Conservation (phyloP, 2,888 invertebrate species). For the Cordylochernes scorpioides region DNA sequence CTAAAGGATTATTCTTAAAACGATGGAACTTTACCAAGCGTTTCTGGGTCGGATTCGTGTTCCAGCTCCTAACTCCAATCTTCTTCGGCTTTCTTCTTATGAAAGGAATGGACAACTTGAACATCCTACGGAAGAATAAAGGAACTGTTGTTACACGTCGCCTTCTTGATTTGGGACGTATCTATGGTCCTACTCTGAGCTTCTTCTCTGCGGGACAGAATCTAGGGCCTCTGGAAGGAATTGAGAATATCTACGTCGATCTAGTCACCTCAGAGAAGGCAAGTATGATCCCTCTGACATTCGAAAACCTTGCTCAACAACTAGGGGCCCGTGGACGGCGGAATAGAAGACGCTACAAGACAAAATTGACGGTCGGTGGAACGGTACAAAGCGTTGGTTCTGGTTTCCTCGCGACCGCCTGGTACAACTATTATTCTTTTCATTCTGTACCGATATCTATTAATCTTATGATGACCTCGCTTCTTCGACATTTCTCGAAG, state of each 20-base stretch:
- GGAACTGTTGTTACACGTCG: neutral
- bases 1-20: slow-evolving; percentile 21
- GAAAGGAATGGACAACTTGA: neutral
- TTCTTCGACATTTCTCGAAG: slow-evolving; percentile 21
- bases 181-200: slow-evolving; percentile 7
- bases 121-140: too few species aligned
- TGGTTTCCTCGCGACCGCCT: slow-evolving; percentile 5
- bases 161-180: slow-evolving; percentile 3
- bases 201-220: too few species aligned
- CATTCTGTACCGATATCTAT: slow-evolving; percentile 11
- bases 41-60: slow-evolving; percentile 22
- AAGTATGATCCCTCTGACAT: slow-evolving; percentile 3
- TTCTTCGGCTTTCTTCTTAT: slow-evolving; percentile 2
- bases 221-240: too few species aligned
- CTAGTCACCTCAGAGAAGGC: neutral
- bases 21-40: slow-evolving; percentile 22
- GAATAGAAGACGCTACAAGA: slow-evolving; percentile 2
- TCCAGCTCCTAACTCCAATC: slow-evolving; percentile 12
- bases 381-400: neutral
- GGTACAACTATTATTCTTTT: slow-evolving; percentile 11
- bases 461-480: slow-evolving; percentile 17
- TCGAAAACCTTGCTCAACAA: too few species aligned
- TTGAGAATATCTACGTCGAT: neutral
- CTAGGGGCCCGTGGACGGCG: too few species aligned
- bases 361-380: slow-evolving; percentile 4